These are phyloP conservation scores for Apaloderma vittatum DNA, from an alignment of 2,113 vertebrate genomes.

Conservation along the genomic window DNA sequence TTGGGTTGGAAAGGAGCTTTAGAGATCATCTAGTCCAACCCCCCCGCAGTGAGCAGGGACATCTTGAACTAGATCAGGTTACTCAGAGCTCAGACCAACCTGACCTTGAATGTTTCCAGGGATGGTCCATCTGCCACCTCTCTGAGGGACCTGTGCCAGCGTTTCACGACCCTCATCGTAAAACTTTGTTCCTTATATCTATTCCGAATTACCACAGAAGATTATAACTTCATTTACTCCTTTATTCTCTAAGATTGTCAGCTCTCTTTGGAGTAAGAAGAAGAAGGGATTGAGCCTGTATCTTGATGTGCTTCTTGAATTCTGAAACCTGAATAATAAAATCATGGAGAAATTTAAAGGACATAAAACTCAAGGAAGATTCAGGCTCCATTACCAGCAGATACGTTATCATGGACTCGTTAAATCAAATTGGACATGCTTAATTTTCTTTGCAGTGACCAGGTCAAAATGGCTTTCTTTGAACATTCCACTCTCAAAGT, in stretches of 20 bases:
- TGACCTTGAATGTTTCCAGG: not conserved
- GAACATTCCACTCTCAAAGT: not conserved
- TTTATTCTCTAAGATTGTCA: not conserved
- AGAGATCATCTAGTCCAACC: not conserved
- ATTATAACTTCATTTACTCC: not conserved
- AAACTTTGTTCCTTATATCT: not conserved
- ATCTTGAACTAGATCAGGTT: not conserved
- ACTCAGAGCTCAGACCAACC: not conserved
- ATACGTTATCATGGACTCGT: not conserved
- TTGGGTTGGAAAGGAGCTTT: not conserved
- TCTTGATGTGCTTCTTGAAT: not conserved
- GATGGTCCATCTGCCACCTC: not conserved
- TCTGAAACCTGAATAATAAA: not conserved
- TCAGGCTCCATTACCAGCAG: not conserved
- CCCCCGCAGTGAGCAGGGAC: not conserved
- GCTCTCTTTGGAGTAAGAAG: not conserved
- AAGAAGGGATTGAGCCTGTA: not conserved
- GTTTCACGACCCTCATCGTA: not conserved
- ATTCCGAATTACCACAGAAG: not conserved
- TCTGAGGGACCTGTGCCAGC: not conserved
- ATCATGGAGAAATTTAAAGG: not conserved
- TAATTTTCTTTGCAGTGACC: not conserved
- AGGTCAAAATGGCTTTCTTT: not conserved
- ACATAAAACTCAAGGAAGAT: not conserved
- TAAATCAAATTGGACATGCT: not conserved